Conservation (phyloP, 2,888 invertebrate genomes). For the Ochropleura plecta region DNA sequence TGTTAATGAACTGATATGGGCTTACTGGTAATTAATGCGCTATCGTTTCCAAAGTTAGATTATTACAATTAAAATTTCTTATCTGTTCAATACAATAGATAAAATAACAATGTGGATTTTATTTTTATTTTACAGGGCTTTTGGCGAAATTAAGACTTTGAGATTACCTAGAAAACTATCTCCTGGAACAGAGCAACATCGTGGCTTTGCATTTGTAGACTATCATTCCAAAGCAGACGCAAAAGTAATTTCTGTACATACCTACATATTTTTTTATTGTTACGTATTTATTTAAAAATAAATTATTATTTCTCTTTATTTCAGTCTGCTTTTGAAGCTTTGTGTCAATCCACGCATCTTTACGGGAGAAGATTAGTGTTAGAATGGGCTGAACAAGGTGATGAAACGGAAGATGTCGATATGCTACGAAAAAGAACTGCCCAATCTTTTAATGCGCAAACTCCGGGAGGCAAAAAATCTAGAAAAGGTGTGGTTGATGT, state of each 20-base stretch:
- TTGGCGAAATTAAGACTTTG: slow-evolving; percentile 97
- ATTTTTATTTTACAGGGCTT: slow-evolving; percentile 92
- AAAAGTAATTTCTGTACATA: slow-evolving; percentile 91
- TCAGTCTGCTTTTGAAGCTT: slow-evolving; percentile 96
- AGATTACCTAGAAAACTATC: slow-evolving; percentile 97
- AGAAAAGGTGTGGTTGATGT: slow-evolving; percentile 86
- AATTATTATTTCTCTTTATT: slow-evolving; percentile 68
- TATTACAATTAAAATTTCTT: slow-evolving; percentile 49
- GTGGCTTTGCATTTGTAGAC: slow-evolving; percentile 99
- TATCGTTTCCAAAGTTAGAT: slow-evolving; percentile 59
- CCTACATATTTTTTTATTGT: neutral
- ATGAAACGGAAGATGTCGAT: slow-evolving; percentile 93
- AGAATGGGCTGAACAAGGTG: slow-evolving; percentile 97
- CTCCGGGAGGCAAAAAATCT: slow-evolving; percentile 86
- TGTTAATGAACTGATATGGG: slow-evolving; percentile 58
- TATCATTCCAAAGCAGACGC: slow-evolving; percentile 97
- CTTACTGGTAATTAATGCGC: slow-evolving; percentile 56
- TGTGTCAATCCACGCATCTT: slow-evolving; percentile 99
- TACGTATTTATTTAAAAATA: neutral
- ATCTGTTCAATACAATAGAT: slow-evolving; percentile 36
- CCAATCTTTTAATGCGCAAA: slow-evolving; percentile 85
- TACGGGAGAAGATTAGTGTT: slow-evolving; percentile 98
- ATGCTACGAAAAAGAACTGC: slow-evolving; percentile 96
- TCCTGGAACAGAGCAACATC: slow-evolving; percentile 94
- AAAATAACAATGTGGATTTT: slow-evolving; percentile 25